A percentile compares a stretch with the other conserved stretches of the same genome.
Evolutionary conservation across 2,113 vertebrate genomes (phyloP).

Genomic region (Callithrix jacchus): DNA sequence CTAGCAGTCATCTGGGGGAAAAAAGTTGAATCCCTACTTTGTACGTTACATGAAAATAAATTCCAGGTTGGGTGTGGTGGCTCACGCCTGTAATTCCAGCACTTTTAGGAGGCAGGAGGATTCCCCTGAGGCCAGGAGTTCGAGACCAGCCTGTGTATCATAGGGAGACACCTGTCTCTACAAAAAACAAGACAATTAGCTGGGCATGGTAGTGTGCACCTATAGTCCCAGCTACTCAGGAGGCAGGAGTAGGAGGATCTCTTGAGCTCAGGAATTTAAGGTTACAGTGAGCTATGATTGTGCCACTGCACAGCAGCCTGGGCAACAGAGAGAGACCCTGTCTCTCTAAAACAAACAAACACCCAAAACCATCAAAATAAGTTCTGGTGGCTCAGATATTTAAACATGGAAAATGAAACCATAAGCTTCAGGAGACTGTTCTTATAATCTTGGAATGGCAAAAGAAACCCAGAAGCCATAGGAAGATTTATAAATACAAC

Average conservation of each 20-base stretch:
- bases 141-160: background rate
- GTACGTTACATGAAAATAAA: background rate
- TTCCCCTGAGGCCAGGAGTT: background rate
- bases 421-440: background rate
- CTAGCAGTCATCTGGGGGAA: background rate
- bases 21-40: background rate
- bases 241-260: background rate
- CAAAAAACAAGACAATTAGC: background rate
- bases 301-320: background rate
- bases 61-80: background rate
- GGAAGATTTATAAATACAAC: background rate
- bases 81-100: background rate
- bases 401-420: background rate
- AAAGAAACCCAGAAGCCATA: background rate
- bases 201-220: background rate
- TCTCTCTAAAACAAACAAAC: background rate
- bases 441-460: background rate
- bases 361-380: background rate
- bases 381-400: background rate
- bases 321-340: background rate
- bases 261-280: background rate
- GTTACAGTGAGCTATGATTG: background rate
- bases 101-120: background rate
- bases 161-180: background rate
- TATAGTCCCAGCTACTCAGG: background rate